Percentiles rank a stretch among this genome's conserved stretches.
These are phyloP conservation scores for Hestina assimilis DNA, from an alignment of 1,140 invertebrate genomes.

Conservation along the genomic window DNA sequence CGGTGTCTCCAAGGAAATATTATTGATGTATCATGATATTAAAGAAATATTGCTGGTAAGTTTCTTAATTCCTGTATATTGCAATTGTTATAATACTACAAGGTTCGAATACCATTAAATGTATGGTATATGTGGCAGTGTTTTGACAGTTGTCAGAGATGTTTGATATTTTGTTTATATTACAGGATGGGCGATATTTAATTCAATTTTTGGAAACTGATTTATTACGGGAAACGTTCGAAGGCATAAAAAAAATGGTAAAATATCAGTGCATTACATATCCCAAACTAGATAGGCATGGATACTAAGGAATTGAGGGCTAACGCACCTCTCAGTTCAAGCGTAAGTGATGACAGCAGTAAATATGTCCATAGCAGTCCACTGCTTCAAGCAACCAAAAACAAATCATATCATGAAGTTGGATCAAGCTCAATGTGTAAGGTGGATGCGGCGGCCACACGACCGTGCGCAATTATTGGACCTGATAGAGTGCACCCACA, in stretches of 20 bases:
- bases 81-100: neutral
- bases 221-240: conserved; percentile 23
- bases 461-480: conserved; percentile 75
- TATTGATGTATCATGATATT: conserved; percentile 64
- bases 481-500: conserved; percentile 64
- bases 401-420: conserved; percentile 61
- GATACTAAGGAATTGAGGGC: conserved; percentile 67
- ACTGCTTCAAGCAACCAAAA: conserved; percentile 45
- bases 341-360: conserved; percentile 55
- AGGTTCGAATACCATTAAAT: conserved; percentile 23
- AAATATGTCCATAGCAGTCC: conserved; percentile 51
- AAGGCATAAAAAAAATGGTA: conserved; percentile 46
- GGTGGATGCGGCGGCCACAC: conserved; percentile 50
- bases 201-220: conserved; percentile 27
- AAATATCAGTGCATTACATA: conserved; percentile 25
- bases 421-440: conserved; percentile 58
- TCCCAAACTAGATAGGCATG: conserved; percentile 47
- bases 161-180: conserved; percentile 72
- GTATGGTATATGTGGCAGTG: conserved; percentile 69
- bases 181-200: conserved; percentile 54
- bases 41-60: conserved; percentile 45
- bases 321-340: conserved; percentile 47
- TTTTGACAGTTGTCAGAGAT: conserved; percentile 74
- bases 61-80: conserved; percentile 10
- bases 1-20: conserved; percentile 75